phyloP scores from a whole-genome alignment of 2,888 invertebrate genomes.

The Sympetrum striolatum region DNA sequence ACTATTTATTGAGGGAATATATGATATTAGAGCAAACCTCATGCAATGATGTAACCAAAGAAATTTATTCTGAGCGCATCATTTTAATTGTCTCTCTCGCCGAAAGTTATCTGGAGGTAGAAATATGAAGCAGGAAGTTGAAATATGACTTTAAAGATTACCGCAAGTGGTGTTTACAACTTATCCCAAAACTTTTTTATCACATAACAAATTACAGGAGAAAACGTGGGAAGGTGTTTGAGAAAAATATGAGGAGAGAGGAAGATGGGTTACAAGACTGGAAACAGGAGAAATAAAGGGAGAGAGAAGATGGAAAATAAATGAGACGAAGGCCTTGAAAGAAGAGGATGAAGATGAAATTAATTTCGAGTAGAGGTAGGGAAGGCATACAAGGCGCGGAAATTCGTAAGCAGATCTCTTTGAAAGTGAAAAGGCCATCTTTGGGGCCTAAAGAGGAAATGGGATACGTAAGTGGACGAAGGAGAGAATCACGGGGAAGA shows the following conservation, averaged over 20 bases:
- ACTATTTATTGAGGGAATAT: too few species aligned
- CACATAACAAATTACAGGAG: background rate
- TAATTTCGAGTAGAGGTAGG: background rate
- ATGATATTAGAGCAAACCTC: too few species aligned
- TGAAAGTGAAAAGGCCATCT: too few species aligned
- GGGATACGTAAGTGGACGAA: background rate
- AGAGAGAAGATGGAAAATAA: background rate
- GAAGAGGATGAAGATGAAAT: background rate
- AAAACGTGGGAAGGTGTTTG: background rate
- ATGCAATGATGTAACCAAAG: too few species aligned
- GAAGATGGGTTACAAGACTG: background rate
- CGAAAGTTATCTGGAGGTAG: too few species aligned
- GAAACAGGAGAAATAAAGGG: background rate
- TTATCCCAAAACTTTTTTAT: background rate
- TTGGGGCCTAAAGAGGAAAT: too few species aligned
- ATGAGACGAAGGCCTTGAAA: background rate
- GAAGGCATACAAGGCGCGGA: too few species aligned
- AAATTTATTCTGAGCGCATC: too few species aligned
- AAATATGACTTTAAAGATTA: too few species aligned
- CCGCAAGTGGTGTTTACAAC: too few species aligned
- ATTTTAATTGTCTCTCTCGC: too few species aligned
- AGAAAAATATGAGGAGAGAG: background rate
- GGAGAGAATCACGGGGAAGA: background rate
- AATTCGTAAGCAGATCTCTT: background rate
- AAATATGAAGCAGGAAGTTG: too few species aligned